These are phyloP conservation scores for Auanema sp. DNA, from an alignment of 2,888 invertebrate genomes.

Conservation along the genomic window DNA sequence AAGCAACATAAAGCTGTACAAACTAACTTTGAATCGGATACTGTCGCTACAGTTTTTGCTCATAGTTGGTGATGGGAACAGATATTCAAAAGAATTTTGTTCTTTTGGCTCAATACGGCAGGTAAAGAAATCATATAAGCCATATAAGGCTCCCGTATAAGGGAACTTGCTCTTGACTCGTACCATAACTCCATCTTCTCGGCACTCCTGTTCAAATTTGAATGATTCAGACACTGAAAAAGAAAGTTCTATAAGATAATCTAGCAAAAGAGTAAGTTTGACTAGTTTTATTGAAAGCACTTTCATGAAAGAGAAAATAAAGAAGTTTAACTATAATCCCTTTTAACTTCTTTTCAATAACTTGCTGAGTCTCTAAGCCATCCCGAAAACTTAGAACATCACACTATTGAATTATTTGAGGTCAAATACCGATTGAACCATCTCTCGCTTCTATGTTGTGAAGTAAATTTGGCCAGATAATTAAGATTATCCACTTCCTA, in stretches of 20 bases:
- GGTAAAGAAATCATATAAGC: constrained; percentile 64
- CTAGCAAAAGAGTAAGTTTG: no score
- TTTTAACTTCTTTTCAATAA: neutral
- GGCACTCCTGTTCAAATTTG: constrained; percentile 58
- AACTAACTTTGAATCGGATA: constrained; percentile 54
- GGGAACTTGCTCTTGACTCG: constrained; percentile 53
- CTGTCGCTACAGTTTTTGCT: constrained; percentile 63
- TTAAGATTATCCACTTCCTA: no score
- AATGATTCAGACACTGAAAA: constrained; percentile 60
- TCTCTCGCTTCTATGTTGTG: no score
- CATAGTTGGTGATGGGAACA: constrained; percentile 61
- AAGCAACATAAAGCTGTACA: neutral
- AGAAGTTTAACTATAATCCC: no score
- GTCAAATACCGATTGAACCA: constrained; percentile 5
- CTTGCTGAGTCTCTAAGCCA: neutral
- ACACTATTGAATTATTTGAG: neutral
- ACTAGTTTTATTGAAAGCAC: no score
- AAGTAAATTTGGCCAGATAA: no score
- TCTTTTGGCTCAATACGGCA: constrained; percentile 63
- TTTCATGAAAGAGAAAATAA: no score
- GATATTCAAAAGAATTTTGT: constrained; percentile 51
- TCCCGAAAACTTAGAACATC: neutral
- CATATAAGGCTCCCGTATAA: constrained; percentile 64
- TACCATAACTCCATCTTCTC: constrained; percentile 56
- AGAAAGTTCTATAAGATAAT: no score